phyloP scores from a whole-genome alignment of 2,888 invertebrate species.

The Julus scandinavius region DNA sequence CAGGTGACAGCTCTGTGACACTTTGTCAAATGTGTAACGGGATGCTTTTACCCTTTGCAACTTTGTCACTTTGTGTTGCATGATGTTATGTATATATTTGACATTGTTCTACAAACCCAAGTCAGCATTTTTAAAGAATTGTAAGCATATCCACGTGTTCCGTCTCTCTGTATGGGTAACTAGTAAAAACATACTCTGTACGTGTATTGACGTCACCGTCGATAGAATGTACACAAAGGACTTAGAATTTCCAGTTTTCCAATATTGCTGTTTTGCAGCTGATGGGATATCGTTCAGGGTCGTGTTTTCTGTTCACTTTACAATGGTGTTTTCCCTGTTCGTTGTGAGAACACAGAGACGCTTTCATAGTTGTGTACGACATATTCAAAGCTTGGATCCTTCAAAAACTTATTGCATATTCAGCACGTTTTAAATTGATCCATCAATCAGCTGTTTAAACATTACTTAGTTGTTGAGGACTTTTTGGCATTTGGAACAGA shows the following conservation, averaged over 20 bases:
- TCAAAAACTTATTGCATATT: too few species aligned
- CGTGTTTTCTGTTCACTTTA: neutral
- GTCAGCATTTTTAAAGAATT: too few species aligned
- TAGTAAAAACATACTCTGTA: neutral
- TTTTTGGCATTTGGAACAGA: too few species aligned
- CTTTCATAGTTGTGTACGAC: too few species aligned
- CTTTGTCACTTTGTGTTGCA: neutral
- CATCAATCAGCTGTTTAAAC: too few species aligned
- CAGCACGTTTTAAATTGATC: too few species aligned
- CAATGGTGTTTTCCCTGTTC: neutral
- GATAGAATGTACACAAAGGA: neutral
- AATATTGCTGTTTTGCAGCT: neutral
- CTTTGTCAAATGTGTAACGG: constrained; percentile 17
- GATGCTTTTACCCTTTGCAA: neutral
- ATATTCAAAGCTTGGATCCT: too few species aligned
- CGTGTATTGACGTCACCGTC: neutral
- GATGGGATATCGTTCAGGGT: neutral
- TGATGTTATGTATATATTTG: neutral
- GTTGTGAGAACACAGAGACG: neutral
- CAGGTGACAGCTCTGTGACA: neutral
- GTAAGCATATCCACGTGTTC: too few species aligned
- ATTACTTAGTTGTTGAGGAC: too few species aligned
- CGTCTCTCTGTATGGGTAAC: too few species aligned
- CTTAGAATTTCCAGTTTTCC: neutral
- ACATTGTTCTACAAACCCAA: too few species aligned